Evolutionary conservation across 2,797 vertebrate species (phyloP).

Genomic region (Eospalax fontanierii): DNA sequence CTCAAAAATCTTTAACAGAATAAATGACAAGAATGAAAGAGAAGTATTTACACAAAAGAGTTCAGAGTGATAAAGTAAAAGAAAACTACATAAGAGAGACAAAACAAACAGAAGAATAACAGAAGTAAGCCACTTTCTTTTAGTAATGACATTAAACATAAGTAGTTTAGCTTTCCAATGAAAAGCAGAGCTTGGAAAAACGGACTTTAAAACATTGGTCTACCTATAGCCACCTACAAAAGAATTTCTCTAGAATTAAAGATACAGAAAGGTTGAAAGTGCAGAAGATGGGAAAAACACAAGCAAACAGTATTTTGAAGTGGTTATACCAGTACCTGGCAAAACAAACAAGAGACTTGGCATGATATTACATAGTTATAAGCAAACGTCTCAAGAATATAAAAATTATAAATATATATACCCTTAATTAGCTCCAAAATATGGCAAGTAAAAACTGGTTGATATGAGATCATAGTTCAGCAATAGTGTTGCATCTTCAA

Average conservation of each 20-base stretch:
- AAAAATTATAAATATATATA: slow-evolving; percentile 9
- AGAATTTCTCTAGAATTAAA: neutral
- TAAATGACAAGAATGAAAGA: neutral
- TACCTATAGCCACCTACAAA: neutral
- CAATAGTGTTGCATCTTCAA: neutral
- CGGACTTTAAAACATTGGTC: neutral
- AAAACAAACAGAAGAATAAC: slow-evolving; percentile 32
- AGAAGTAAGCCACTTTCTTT: neutral
- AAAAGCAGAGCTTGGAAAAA: neutral
- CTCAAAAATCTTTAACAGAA: neutral
- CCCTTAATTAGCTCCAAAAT: neutral
- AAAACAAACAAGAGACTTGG: slow-evolving; percentile 23
- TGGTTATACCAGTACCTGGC: neutral
- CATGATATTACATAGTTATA: neutral
- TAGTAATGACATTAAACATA: neutral
- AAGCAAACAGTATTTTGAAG: neutral
- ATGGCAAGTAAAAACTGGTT: neutral
- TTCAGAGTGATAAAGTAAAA: neutral
- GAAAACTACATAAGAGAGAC: neutral
- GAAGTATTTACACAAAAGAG: neutral
- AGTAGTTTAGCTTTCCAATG: neutral
- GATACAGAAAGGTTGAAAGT: neutral
- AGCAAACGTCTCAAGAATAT: slow-evolving; percentile 23
- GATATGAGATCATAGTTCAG: neutral
- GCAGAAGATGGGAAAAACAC: neutral